These are phyloP conservation scores for Sigmodon hispidus DNA, from an alignment of 2,113 vertebrate genomes.

Conservation along the genomic window DNA sequence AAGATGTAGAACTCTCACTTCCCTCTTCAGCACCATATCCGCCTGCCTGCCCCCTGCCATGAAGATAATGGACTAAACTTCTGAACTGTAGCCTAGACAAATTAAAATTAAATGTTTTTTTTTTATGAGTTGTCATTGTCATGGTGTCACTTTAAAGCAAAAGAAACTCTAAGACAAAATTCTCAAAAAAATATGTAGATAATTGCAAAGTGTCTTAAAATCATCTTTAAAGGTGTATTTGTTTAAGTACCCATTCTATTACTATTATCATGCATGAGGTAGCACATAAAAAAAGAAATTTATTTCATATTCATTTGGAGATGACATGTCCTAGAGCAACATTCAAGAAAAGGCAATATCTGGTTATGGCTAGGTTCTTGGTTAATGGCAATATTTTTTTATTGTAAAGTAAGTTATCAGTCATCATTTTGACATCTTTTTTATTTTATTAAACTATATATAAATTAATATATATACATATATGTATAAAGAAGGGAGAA, in stretches of 20 bases:
- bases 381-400: not conserved
- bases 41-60: too few species aligned
- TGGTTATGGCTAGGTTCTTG: not conserved
- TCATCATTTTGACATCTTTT: not conserved
- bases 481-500: not conserved
- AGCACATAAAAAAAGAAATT: not conserved
- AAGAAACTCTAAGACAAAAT: not conserved
- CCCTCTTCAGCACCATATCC: not conserved
- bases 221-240: not conserved
- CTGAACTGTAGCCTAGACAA: not conserved
- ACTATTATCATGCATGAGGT: not conserved
- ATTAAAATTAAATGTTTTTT: not conserved
- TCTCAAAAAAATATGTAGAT: not conserved
- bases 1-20: not conserved
- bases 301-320: not conserved
- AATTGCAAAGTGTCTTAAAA: rapidly evolving
- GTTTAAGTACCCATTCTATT: not conserved
- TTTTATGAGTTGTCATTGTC: not conserved
- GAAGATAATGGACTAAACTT: not conserved
- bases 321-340: not conserved
- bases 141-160: not conserved
- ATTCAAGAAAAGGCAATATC: not conserved
- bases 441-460: not conserved
- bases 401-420: rapidly evolving
- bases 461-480: too few species aligned